Conservation (phyloP, 2,113 vertebrate genomes). For the Diphyllodes magnificus region DNA sequence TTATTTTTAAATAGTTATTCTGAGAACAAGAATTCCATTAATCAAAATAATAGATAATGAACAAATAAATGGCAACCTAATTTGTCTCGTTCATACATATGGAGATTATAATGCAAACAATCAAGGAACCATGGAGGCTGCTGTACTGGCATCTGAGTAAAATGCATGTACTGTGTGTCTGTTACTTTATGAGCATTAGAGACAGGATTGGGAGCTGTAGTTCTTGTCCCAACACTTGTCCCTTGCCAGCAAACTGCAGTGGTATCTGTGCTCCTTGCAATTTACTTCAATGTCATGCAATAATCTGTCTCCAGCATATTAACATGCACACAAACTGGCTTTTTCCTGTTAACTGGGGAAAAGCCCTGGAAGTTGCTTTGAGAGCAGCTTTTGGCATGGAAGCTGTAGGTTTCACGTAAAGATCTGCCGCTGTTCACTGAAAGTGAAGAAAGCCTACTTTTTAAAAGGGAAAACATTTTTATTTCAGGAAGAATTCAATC, state of each 20-base stretch:
- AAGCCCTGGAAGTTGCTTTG: not conserved
- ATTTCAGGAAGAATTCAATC: not conserved
- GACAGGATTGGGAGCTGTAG: not conserved
- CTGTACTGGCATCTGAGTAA: slow-evolving; percentile 46
- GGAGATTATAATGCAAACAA: slow-evolving; percentile 63
- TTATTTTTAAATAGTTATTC: slow-evolving; percentile 69
- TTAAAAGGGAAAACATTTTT: not conserved
- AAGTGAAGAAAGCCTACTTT: not conserved
- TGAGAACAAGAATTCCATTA: slow-evolving; percentile 78
- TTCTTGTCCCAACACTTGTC: not conserved
- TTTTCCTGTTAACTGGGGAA: not conserved
- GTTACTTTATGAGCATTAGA: not conserved
- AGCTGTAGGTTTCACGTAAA: not conserved
- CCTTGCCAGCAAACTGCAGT: not conserved
- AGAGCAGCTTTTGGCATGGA: not conserved
- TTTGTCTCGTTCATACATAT: slow-evolving; percentile 79
- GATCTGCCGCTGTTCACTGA: not conserved
- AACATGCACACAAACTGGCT: not conserved
- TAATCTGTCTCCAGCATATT: not conserved
- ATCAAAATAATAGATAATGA: slow-evolving; percentile 85
- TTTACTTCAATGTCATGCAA: not conserved
- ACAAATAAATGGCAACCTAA: slow-evolving; percentile 80
- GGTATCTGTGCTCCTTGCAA: not conserved
- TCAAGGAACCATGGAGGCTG: slow-evolving; percentile 67
- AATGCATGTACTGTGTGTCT: not conserved